These are phyloP conservation scores for Acronicta psi DNA, from an alignment of 2,888 invertebrate species.

Conservation along the genomic window DNA sequence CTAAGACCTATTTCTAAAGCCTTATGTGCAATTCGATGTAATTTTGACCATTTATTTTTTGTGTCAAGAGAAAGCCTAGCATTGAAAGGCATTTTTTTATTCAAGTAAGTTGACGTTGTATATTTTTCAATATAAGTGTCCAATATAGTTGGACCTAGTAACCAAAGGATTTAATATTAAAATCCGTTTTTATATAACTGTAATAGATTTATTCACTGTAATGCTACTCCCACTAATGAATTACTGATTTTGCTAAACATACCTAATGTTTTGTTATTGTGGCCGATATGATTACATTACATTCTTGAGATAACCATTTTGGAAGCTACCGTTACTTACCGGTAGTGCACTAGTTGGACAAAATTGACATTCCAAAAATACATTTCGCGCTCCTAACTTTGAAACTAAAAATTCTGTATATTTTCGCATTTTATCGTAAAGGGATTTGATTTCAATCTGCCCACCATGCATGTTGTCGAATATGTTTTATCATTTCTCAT, in stretches of 20 bases:
- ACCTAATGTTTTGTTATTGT: conserved; percentile 7
- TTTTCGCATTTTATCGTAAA: conserved; percentile 15
- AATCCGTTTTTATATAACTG: conserved; percentile 28
- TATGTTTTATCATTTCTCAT: conserved; percentile 12
- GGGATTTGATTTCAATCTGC: conserved; percentile 24
- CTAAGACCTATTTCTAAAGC: conserved; percentile 9
- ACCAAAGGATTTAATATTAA: conserved; percentile 51
- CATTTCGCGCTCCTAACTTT: conserved; percentile 15
- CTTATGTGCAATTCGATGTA: conserved; percentile 2
- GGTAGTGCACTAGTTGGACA: conserved; percentile 15
- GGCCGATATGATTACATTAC: neutral
- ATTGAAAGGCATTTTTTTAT: conserved; percentile 15
- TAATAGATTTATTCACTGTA: conserved; percentile 2
- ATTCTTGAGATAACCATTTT: neutral
- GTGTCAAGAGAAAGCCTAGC: conserved; percentile 8
- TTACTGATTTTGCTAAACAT: conserved; percentile 10
- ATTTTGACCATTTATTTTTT: conserved; percentile 10
- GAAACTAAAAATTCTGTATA: conserved; percentile 24
- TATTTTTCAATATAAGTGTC: conserved; percentile 24
- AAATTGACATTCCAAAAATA: conserved; percentile 54
- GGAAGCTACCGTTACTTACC: conserved; percentile 7
- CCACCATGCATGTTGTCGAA: conserved; percentile 4
- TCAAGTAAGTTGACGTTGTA: conserved; percentile 40
- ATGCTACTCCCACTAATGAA: conserved; percentile 9
- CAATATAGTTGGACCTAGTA: conserved; percentile 28